Evolutionary conservation across 2,888 invertebrate genomes (phyloP).

Genomic region (Neelides folsomi): DNA sequence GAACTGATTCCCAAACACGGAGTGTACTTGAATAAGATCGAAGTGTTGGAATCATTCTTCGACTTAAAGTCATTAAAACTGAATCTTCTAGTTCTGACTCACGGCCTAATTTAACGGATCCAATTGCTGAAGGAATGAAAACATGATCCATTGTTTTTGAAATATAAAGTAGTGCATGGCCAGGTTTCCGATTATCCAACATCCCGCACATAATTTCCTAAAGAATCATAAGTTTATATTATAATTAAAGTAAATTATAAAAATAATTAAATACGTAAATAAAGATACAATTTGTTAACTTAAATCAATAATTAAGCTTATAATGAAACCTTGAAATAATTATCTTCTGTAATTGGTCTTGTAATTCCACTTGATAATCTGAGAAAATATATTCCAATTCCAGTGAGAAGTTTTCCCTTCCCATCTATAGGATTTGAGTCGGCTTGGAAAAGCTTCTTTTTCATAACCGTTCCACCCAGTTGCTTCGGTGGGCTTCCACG

Average conservation of each 20-base stretch:
- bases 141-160: constrained; percentile 77
- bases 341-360: constrained; percentile 78
- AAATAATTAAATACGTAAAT: too few relatives aligned
- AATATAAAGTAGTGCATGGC: constrained; percentile 63
- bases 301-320: background rate
- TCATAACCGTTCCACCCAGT: constrained; percentile 36
- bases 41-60: constrained; percentile 64
- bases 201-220: constrained; percentile 56
- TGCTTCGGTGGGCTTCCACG: constrained; percentile 30
- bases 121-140: constrained; percentile 58
- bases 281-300: too few relatives aligned
- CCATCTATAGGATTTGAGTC: constrained; percentile 50
- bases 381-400: constrained; percentile 73
- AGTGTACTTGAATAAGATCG: constrained; percentile 80
- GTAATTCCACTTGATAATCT: constrained; percentile 52
- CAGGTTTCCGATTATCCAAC: constrained; percentile 61
- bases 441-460: constrained; percentile 68
- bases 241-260: too few relatives aligned
- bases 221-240: constrained; percentile 1
- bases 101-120: constrained; percentile 55
- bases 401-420: constrained; percentile 58
- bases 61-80: constrained; percentile 66
- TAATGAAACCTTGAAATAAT: constrained; percentile 62
- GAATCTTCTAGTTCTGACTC: constrained; percentile 63
- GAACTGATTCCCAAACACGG: constrained; percentile 46